Conservation (phyloP, 1,140 invertebrate species). For the Penaeus japonicus region DNA sequence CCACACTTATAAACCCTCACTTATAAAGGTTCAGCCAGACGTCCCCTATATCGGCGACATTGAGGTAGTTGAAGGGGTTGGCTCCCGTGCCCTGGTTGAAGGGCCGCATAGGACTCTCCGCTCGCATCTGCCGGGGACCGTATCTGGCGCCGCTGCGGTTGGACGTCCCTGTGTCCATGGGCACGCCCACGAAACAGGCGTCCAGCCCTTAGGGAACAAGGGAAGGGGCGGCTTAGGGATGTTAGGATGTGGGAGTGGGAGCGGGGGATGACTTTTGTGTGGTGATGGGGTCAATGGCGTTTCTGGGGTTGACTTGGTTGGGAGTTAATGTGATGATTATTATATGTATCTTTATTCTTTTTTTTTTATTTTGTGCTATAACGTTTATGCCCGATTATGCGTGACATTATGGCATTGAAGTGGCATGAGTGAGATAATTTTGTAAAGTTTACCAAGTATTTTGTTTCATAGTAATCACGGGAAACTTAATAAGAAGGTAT, state of each 20-base stretch:
- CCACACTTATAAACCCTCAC: no score
- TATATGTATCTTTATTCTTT: no score
- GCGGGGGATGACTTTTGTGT: not conserved
- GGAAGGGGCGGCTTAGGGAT: not conserved
- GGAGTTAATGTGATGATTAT: no score
- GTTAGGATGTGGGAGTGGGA: not conserved
- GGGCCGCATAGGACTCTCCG: conserved; percentile 25
- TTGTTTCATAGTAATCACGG: no score
- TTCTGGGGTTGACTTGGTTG: no score
- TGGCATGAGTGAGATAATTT: no score
- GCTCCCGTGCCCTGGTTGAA: conserved; percentile 24
- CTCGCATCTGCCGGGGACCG: conserved; percentile 26
- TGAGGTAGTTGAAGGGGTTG: conserved; percentile 27
- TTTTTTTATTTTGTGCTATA: no score
- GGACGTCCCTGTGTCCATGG: conserved; percentile 6
- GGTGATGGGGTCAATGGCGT: no score
- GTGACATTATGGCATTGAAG: no score
- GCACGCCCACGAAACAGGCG: conserved; percentile 40
- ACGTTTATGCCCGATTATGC: no score
- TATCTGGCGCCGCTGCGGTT: conserved; percentile 11
- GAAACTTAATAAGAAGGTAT: no score
- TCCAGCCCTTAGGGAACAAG: not conserved
- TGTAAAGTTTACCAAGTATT: no score
- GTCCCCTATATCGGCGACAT: conserved; percentile 39
- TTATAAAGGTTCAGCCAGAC: conserved; percentile 28